Base-by-base conservation (phyloP, 2,888 invertebrate genomes). In the Arenicola marina region DNA sequence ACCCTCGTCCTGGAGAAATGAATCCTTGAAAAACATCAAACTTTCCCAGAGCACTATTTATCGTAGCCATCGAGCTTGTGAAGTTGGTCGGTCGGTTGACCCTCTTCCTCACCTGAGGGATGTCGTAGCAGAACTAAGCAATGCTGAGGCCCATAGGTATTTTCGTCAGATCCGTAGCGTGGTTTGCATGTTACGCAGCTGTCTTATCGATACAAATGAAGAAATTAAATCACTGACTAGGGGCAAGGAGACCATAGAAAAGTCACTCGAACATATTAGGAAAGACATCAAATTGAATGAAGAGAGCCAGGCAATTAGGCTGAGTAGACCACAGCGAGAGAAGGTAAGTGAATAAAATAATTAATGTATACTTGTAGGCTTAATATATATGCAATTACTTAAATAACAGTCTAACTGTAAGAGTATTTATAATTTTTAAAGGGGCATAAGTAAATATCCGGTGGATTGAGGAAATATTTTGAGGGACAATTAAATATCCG, bases 31-130 rank as follows among this genome's bases (percentile, higher is more conserved):
- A 72, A 77, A 75, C 53, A 77, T 82, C 59, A 80, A 81, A 73
- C 66, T 80, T 59, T 75, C 79, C 57, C 77, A 81, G 63, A 76
- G 74, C 61, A 71, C 81, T 31, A 75, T 78, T 56, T 68, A 75
- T 32, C 76, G 76, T 70, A 79, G 77, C 69, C 78, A 81, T 69
- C 76, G 76, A 71, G 71, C 75, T 57, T 74, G 73, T 65, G 77
- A 77, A 56, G 71, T 77, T 59, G 80, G 81, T n/a, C 70, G 76
- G 64, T 70, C 76, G 34, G 61, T 75, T 56, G 83, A 82, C 64
- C 80, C 81, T 2, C 67, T 82, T 32, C 82, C 82, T n/a, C 77
- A 80, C 65, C 69, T 82, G 18, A 72, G 82, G 63, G 83, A 82
- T 44, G 75, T 79, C 54, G 74, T 82, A 11, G 76, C 76, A 51